Evolutionary conservation across 2,888 invertebrate genomes (phyloP).

Genomic region (Spicauda simplicius): DNA sequence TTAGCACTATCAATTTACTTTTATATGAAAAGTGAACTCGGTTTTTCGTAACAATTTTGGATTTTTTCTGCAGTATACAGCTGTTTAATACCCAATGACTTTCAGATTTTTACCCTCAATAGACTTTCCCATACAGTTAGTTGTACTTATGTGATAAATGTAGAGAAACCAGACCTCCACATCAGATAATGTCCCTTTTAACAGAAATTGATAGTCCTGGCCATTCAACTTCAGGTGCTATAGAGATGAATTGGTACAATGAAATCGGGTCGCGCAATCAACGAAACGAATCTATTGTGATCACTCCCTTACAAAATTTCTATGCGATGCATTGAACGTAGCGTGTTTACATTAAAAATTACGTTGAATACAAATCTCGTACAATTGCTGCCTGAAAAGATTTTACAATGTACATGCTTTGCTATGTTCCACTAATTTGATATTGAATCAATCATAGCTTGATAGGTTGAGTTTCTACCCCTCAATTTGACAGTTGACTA

Average conservation of each 20-base stretch:
- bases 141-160: not conserved
- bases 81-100: no score
- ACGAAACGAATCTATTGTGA: conserved; percentile 61
- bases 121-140: not conserved
- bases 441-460: not conserved
- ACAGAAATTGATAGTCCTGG: conserved; percentile 48
- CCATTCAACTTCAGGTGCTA: conserved; percentile 51
- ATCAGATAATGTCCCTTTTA: conserved; percentile 16
- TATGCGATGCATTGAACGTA: not conserved
- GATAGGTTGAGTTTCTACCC: no score
- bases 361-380: not conserved
- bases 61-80: no score
- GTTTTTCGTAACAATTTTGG: no score
- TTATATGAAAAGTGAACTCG: no score
- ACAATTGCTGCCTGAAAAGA: not conserved
- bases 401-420: not conserved
- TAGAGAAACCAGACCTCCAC: no score
- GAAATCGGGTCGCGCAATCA: conserved; percentile 63
- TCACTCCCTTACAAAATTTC: not conserved
- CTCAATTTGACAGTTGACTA: no score
- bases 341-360: not conserved
- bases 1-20: no score
- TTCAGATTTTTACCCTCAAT: no score
- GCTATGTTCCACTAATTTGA: not conserved
- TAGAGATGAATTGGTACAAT: conserved; percentile 59